Conservation (phyloP, 2,113 vertebrate species). For the Recurvirostra avosetta region DNA sequence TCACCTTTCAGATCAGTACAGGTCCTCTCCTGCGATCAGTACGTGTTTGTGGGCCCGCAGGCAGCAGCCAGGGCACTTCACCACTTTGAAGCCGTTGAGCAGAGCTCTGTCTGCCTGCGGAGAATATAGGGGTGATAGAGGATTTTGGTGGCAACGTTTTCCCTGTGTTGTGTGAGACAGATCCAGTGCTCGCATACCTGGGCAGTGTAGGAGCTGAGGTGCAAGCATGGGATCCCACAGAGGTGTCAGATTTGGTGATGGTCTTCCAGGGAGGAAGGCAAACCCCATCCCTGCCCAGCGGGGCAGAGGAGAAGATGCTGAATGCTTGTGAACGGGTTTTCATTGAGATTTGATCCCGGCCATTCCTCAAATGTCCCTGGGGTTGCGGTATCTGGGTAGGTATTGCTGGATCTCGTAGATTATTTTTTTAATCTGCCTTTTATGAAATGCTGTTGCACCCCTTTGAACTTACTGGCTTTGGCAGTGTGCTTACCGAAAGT, state of each 20-base stretch:
- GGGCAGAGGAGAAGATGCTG: neutral
- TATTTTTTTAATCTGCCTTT: neutral
- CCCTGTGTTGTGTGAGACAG: neutral
- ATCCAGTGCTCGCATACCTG: neutral
- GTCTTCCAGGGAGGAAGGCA: neutral
- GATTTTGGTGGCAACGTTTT: neutral
- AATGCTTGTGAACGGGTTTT: neutral
- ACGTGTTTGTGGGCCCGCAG: fast-evolving
- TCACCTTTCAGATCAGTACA: neutral
- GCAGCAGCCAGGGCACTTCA: neutral
- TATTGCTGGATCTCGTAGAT: neutral
- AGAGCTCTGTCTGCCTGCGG: neutral
- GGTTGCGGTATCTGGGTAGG: neutral
- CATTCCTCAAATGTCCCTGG: neutral
- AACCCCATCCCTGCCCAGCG: neutral
- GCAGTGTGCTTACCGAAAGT: neutral
- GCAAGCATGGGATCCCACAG: neutral
- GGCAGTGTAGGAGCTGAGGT: neutral
- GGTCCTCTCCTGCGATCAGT: neutral
- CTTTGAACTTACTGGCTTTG: neutral
- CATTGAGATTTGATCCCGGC: neutral
- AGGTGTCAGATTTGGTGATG: neutral
- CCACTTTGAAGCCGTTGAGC: neutral
- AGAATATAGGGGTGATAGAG: neutral
- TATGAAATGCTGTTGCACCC: neutral